Evolutionary conservation across 2,113 vertebrate genomes (phyloP), one percentile per base, ranked within the genome.

Genomic region (Garra rufa): DNA sequence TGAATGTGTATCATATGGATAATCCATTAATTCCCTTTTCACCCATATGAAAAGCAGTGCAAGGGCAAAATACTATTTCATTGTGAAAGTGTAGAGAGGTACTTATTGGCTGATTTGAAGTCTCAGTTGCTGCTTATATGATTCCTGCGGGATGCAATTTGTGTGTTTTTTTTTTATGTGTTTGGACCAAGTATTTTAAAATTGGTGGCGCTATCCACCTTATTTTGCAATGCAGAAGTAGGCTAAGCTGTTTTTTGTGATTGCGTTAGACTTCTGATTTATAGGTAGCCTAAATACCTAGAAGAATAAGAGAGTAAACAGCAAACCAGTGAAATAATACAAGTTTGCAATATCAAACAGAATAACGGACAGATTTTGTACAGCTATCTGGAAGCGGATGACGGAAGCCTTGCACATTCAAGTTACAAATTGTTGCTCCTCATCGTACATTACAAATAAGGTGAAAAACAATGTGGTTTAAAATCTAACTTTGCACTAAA

Each of bases 1-100:
- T 21, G 74, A 76, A 34, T 71, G 46, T 28, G 44, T 19, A 75
- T 50, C 19, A n/a, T 57, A 65, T 21, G 44, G 26, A n/a, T 67
- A 8, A 44, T 81, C 43, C 38, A 61, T 61, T 26, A 4, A 41
- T 78, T 78, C 74, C 17, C 48, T 15, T 78, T 76, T 79, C 38
- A 9, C 21, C 13, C 21, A 9, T 28, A 61, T 79, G 15, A 24
- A 79, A 63, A 63, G 38, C 59, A 65, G 14, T 41, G n/a, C 19
- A 59, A 9, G 15, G 26, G 73, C 5, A 24, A 24, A 24, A 44
- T 14, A 24, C n/a, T 8, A 44, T 15, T 73, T n/a, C 38, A 26
- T 6, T 46, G 43, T 24, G n/a, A 46, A 73, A 71, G 38, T 71
- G 38, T 71, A 15, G 11, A 73, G 11, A 21, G n/a, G 69, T 21